Percentiles rank a stretch among this genome's conserved stretches.
These are phyloP conservation scores for Theropithecus gelada DNA, from an alignment of 2,113 vertebrate species.

Conservation along the genomic window DNA sequence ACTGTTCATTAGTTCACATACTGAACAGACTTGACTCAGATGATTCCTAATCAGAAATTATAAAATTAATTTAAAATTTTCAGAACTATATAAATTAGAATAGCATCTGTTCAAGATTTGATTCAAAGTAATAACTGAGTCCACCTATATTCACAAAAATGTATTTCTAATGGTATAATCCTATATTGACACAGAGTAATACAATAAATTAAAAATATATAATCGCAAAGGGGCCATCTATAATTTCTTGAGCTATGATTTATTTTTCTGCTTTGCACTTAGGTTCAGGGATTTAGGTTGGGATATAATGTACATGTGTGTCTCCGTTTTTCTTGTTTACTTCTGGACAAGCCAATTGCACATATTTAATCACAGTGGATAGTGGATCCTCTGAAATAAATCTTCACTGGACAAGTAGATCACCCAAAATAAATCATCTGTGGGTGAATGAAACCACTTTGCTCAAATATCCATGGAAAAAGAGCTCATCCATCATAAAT, in stretches of 20 bases:
- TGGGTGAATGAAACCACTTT: constrained; percentile 34
- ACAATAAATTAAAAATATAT: background rate
- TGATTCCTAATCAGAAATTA: constrained; percentile 14
- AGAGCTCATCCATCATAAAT: constrained; percentile 42
- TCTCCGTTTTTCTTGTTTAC: background rate
- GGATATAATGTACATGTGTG: background rate
- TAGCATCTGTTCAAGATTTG: background rate
- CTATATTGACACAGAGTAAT: fast-evolving
- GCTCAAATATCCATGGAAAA: constrained; percentile 5
- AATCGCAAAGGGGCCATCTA: background rate
- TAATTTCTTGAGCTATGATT: background rate
- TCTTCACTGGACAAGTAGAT: constrained; percentile 49
- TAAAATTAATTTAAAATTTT: constrained; percentile 56
- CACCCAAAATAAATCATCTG: constrained; percentile 55
- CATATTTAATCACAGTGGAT: constrained; percentile 15
- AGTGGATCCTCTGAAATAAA: constrained; percentile 52
- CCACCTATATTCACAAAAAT: background rate
- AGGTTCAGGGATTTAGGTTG: background rate
- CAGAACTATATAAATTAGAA: background rate
- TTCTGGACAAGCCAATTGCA: background rate
- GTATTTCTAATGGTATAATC: background rate
- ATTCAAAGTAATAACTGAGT: background rate
- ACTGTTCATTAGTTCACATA: background rate
- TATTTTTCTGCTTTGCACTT: background rate
- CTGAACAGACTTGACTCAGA: background rate